Conservation (phyloP, 2,797 vertebrate genomes). For the Falco rusticolus region DNA sequence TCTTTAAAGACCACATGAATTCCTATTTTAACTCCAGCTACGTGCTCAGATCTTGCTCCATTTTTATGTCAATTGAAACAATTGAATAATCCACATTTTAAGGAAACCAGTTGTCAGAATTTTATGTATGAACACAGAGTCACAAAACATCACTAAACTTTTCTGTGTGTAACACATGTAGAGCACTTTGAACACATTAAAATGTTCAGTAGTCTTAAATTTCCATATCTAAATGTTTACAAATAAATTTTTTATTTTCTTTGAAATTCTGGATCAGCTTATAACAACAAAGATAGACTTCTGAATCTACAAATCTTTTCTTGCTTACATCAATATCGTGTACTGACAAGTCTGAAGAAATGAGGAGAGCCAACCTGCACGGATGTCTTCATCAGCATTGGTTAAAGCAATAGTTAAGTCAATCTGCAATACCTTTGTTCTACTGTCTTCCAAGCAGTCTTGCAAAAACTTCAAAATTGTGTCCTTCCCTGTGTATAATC, state of each 20-base stretch:
- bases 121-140: neutral
- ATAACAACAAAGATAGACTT: neutral
- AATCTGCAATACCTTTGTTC: neutral
- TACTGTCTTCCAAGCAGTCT: neutral
- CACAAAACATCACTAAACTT: neutral
- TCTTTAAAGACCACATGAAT: neutral
- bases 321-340: neutral
- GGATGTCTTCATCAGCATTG: neutral
- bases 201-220: neutral
- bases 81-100: neutral
- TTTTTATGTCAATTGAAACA: neutral
- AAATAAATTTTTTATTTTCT: neutral
- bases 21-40: neutral
- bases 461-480: neutral
- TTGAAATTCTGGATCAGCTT: neutral
- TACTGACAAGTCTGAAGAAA: neutral
- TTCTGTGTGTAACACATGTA: neutral
- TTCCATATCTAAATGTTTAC: neutral
- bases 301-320: neutral
- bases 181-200: neutral
- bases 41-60: neutral
- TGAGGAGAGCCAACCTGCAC: neutral
- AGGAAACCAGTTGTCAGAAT: neutral
- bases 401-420: neutral
- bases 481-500: neutral